Base-by-base conservation (phyloP, 2,888 invertebrate genomes). In the Elaeidobius kamerunicus region DNA sequence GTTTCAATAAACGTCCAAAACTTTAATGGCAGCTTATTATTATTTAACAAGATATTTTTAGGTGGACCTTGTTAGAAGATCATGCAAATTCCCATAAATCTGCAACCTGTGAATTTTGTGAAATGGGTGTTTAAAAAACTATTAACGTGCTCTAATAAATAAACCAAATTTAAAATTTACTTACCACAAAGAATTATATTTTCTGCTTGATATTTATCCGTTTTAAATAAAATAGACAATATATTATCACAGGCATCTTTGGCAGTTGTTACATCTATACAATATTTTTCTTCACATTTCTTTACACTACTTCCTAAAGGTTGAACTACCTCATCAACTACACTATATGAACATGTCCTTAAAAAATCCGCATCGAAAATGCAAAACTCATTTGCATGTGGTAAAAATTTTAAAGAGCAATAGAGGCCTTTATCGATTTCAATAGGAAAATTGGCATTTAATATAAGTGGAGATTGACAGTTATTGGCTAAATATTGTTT, bases 371-470 rank as follows among this genome's bases (percentile, higher is more conserved):
- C 73, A 67, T 75, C 75, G 11, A 80, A 60, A 65, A 78, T 66
- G 15, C 78, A 78, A 60, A 75, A 79, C 52, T 73, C 76, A 1
- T 76, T 53, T 46, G 69, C 75, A 1, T 73, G 73, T 1, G 80
- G 80, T 58, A 73, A 72, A 56, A 70, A 70, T 51, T 66, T 69
- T 7, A 69, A 43, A 43, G 59, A 63, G 57, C 65, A 67, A 46
- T 50, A 52, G 39, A 67, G 56, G 45, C 65, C 57, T 34, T 69
- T 67, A 1, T 60, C 61, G 56, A 79, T 75, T 47, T 76, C 72
- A 50, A 81, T 74, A 0, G 74, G 68, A 57, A 79, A 69, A 9
- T 74, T 71, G 43, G 79, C 73, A 66, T 82, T 84, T 18, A 85
- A 72, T 35, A 68, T 62, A 39, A 82, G 72, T 65, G 74, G 74